A percentile compares a stretch with the other conserved stretches of the same genome.
These are phyloP conservation scores for Eucidaris tribuloides DNA, from an alignment of 35 echinoderm and acorn worm species.

Conservation along the genomic window DNA sequence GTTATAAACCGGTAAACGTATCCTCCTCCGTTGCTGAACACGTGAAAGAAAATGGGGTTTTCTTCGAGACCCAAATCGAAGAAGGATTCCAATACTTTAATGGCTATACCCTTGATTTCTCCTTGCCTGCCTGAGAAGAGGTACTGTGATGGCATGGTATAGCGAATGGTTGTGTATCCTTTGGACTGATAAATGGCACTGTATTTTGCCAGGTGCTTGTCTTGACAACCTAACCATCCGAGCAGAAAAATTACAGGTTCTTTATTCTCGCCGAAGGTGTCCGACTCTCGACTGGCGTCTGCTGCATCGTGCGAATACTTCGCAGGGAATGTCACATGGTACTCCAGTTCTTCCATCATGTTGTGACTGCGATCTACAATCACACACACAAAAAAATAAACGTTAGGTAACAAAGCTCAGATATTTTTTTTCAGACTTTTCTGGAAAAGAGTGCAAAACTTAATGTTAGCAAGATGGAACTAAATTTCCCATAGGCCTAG, in stretches of 20 bases:
- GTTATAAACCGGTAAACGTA: slow-evolving; percentile 67
- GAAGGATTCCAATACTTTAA: slow-evolving; percentile 70
- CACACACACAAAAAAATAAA: too few relatives aligned
- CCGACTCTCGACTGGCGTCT: too few relatives aligned
- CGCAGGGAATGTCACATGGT: slow-evolving; percentile 93
- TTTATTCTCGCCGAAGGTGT: too few relatives aligned
- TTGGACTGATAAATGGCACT: slow-evolving; percentile 93
- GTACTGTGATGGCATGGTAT: slow-evolving; percentile 49
- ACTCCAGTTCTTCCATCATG: slow-evolving; percentile 77
- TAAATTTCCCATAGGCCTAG: too few relatives aligned
- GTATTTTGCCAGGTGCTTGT: slow-evolving; percentile 89
- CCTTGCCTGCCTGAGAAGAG: slow-evolving; percentile 24
- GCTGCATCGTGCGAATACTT: slow-evolving; percentile 40
- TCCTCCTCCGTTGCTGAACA: slow-evolving; percentile 86
- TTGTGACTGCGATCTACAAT: background rate
- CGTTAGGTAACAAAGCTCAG: too few relatives aligned
- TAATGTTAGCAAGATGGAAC: too few relatives aligned
- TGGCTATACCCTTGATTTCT: slow-evolving; percentile 29
- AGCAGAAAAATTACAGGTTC: slow-evolving; percentile 84
- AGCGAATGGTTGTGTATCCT: slow-evolving; percentile 80
- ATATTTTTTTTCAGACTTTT: too few relatives aligned
- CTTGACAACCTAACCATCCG: slow-evolving; percentile 85
- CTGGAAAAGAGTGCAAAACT: too few relatives aligned
- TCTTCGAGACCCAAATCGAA: slow-evolving; percentile 92
- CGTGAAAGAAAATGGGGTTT: slow-evolving; percentile 84